Base-by-base conservation (phyloP, 2,888 invertebrate genomes). In the Napeogenes sylphis region DNA sequence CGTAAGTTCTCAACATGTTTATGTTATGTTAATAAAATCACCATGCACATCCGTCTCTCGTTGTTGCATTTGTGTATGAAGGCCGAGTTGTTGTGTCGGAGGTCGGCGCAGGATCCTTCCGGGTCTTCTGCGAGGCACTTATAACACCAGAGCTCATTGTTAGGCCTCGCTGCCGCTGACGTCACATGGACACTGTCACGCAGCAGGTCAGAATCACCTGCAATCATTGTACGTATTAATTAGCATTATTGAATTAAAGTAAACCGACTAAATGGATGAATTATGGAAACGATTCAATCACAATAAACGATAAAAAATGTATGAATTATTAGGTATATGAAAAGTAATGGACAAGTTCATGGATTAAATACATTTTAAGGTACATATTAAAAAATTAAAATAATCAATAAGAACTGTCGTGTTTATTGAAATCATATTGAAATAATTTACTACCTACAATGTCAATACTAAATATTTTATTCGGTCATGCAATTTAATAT, bases 91-190 rank as follows among this genome's bases (percentile, higher is more conserved):
- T 92, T 92, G 33, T 91, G 87, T 0, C 91, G 83, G 13, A 95
- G 84, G 75, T 94, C 93, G 4, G 94, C 92, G 75, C 96, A 96
- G 73, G 90, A 90, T 67, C 94, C 94, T 5, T 94, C 95, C 47
- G 94, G 93, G 5, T 93, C 92, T 87, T 96, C 94, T 0, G 95
- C 95, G 72, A 95, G 93, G 81, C 97, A 97, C 70, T 92, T 92
- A 84, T 95, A 96, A 84, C 97, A 97, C 92, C 94, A 95, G 60
- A 96, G 91, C 79, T 96, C 95, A 82, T 95, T 95, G 72, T 92
- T 92, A 69, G 94, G 94, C 77, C 95, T 93, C 38, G 94, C 93
- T 33, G 96, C 96, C 47, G 94, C 95, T 68, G 94, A 94, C 0
- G 96, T 97, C 73, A 94, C 93, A 84, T 96, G 96, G 61, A 93